phyloP scores from a whole-genome alignment of 2,888 invertebrate genomes.

The Diaperis boleti region DNA sequence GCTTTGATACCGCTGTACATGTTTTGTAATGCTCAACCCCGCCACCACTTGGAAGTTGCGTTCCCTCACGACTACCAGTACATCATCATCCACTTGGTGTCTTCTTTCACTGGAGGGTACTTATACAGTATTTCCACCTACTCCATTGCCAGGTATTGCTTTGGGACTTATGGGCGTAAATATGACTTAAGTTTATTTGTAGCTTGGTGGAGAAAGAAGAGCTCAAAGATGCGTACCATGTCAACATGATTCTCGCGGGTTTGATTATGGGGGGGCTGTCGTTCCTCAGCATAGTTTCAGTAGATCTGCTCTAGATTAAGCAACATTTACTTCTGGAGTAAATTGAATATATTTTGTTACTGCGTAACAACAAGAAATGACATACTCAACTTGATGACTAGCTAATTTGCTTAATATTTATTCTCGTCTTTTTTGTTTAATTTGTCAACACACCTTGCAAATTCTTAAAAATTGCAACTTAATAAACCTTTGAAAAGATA shows the following conservation, averaged over 20 bases:
- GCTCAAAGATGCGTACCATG: constrained; percentile 14
- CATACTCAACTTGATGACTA: too few species aligned
- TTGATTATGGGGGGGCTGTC: neutral
- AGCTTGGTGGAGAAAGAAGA: neutral
- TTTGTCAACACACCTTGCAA: too few species aligned
- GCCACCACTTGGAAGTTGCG: constrained; percentile 50
- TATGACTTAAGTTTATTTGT: neutral
- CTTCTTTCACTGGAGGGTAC: constrained; percentile 24
- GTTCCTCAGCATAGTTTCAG: neutral
- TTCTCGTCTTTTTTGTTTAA: too few species aligned
- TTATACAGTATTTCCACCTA: neutral
- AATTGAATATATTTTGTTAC: too few species aligned
- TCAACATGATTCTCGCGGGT: neutral
- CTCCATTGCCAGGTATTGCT: neutral
- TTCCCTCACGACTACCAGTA: constrained; percentile 54
- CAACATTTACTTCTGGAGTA: too few species aligned
- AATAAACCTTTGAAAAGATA: too few species aligned
- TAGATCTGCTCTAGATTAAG: constrained; percentile 3
- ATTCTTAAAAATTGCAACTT: too few species aligned
- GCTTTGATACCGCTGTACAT: constrained; percentile 81
- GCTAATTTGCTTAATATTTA: too few species aligned
- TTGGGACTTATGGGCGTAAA: too few species aligned
- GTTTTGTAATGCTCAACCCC: constrained; percentile 52
- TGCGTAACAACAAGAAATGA: too few species aligned
- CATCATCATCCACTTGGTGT: constrained; percentile 42